These are phyloP conservation scores for Novumbra hubbsi DNA, from an alignment of 2,797 vertebrate genomes.

Conservation along the genomic window DNA sequence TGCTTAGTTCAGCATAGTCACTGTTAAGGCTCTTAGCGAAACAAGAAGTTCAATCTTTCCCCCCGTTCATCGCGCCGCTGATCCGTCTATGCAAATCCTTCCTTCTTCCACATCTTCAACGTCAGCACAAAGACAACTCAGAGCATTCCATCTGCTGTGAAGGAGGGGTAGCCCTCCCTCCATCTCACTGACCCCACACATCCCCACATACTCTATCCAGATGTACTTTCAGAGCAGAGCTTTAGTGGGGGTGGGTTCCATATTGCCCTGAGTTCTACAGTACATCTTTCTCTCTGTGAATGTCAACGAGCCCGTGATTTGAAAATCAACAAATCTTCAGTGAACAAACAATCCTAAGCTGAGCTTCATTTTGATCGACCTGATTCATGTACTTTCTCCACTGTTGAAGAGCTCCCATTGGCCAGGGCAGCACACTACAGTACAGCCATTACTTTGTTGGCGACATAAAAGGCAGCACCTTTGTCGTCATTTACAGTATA, in stretches of 20 bases:
- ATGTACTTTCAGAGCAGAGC: neutral
- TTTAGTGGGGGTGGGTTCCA: no score
- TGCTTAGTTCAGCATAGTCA: neutral
- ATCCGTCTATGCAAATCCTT: neutral
- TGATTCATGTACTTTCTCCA: neutral
- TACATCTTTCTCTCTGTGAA: neutral
- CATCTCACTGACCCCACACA: neutral
- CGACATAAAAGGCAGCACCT: neutral
- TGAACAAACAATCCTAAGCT: neutral
- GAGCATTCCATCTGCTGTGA: constrained; percentile 6
- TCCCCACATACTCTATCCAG: constrained; percentile 5
- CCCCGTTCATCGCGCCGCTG: neutral
- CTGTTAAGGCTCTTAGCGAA: neutral
- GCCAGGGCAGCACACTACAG: neutral
- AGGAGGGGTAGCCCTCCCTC: neutral
- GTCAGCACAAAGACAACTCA: neutral
- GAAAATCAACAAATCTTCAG: neutral
- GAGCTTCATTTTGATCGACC: neutral
- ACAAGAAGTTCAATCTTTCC: neutral
- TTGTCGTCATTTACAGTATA: neutral
- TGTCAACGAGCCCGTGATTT: neutral
- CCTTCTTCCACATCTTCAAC: neutral
- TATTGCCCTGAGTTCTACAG: neutral
- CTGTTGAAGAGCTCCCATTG: neutral
- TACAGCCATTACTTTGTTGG: neutral